Evolutionary conservation across 1,140 invertebrate genomes (phyloP).

Genomic region (Cotesia typhae): DNA sequence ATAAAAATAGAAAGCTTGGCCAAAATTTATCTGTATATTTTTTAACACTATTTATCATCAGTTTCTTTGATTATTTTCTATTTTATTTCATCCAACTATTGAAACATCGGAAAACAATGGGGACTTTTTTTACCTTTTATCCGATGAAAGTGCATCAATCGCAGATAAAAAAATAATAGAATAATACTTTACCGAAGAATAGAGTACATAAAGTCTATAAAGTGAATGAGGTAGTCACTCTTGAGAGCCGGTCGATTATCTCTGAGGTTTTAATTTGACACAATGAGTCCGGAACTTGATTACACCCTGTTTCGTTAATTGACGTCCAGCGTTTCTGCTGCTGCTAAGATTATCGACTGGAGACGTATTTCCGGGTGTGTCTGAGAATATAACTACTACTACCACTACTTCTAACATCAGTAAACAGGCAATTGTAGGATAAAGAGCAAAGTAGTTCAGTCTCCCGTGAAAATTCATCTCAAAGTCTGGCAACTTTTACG

Average conservation of each 20-base stretch:
- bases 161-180: not conserved
- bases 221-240: not conserved
- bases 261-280: not conserved
- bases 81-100: not conserved
- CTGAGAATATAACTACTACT: too few relatives aligned
- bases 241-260: not conserved
- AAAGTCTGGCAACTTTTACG: too few relatives aligned
- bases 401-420: not conserved
- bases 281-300: constrained; percentile 21
- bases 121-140: not conserved
- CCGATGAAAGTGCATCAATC: constrained; percentile 7
- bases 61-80: not conserved
- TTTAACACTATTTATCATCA: constrained; percentile 25
- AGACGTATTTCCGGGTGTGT: constrained; percentile 15
- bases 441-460: not conserved
- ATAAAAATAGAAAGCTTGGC: too few relatives aligned
- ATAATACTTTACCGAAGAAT: not conserved
- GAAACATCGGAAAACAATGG: constrained; percentile 7
- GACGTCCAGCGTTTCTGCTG: not conserved
- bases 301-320: constrained; percentile 21
- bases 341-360: too few relatives aligned
- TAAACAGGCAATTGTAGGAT: not conserved
- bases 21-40: constrained; percentile 16
- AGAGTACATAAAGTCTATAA: not conserved
- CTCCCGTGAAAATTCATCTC: constrained; percentile 22